These are phyloP conservation scores for Eugnorisma glareosa DNA, from an alignment of 2,888 invertebrate species.

Conservation along the genomic window DNA sequence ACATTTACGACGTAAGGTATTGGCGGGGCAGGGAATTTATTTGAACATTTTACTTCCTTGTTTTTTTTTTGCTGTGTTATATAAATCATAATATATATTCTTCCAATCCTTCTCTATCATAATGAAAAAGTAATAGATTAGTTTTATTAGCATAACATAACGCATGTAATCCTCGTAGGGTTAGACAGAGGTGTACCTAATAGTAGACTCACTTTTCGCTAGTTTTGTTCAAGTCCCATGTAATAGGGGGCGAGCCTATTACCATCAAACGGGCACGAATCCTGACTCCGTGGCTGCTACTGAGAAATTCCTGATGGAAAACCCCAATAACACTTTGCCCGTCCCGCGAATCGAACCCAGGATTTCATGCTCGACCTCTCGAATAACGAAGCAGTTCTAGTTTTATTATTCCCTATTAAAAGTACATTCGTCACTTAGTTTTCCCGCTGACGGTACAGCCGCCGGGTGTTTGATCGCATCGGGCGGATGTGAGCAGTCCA, in stretches of 20 bases:
- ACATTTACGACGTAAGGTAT: conserved; percentile 5
- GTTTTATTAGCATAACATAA: neutral
- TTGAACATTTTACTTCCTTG: neutral
- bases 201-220: neutral
- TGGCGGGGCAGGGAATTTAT: neutral
- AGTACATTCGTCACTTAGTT: conserved; percentile 8
- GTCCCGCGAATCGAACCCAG: neutral
- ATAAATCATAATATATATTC: neutral
- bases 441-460: conserved; percentile 28
- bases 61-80: neutral
- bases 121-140: neutral
- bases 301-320: neutral
- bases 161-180: neutral
- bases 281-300: neutral
- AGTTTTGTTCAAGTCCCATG: neutral
- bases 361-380: neutral
- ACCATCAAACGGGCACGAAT: neutral
- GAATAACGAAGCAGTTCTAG: neutral
- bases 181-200: neutral
- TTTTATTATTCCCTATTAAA: neutral
- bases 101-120: neutral
- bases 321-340: neutral
- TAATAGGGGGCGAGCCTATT: neutral
- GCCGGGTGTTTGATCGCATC: conserved; percentile 48
- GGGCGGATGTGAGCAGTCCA: conserved; percentile 55